Conservation (phyloP, 2,113 vertebrate species). For the Actenoides hombroni region DNA sequence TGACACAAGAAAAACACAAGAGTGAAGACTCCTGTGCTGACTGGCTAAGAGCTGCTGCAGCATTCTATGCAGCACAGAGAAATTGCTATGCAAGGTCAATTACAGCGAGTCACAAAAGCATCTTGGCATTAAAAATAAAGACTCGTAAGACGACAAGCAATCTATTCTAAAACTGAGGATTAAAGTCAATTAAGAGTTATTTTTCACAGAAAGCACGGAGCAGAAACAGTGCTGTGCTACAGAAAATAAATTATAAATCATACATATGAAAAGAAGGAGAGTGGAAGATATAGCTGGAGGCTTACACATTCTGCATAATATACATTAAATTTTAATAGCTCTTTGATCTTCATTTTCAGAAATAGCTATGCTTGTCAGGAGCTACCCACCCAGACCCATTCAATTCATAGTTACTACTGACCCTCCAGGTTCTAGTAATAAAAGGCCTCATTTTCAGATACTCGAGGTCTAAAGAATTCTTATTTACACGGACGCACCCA, state of each 20-base stretch:
- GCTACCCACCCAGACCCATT: conserved; percentile 15
- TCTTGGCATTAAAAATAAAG: conserved; percentile 18
- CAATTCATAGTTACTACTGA: conserved; percentile 16
- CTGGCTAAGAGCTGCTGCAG: background rate
- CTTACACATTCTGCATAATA: conserved; percentile 57
- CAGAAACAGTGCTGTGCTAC: conserved; percentile 11
- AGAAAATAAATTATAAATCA: conserved; percentile 68
- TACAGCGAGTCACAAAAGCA: background rate
- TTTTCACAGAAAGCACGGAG: conserved; percentile 19
- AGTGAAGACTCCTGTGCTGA: background rate
- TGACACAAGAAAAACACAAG: background rate
- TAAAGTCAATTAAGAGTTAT: conserved; percentile 57
- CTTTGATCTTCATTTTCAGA: conserved; percentile 63
- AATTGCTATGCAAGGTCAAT: conserved; percentile 21
- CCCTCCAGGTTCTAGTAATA: conserved; percentile 12
- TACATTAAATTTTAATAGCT: conserved; percentile 54
- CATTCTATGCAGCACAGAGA: background rate
- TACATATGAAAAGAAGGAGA: conserved; percentile 38
- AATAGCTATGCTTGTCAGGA: conserved; percentile 50
- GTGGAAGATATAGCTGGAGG: conserved; percentile 45
- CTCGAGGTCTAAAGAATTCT: background rate
- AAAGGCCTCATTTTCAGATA: background rate
- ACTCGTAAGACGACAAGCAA: conserved; percentile 15
- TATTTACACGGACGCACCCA: background rate
- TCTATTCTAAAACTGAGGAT: conserved; percentile 60